Base-by-base conservation (phyloP, 2,113 vertebrate species). In the Montifringilla adamsi region DNA sequence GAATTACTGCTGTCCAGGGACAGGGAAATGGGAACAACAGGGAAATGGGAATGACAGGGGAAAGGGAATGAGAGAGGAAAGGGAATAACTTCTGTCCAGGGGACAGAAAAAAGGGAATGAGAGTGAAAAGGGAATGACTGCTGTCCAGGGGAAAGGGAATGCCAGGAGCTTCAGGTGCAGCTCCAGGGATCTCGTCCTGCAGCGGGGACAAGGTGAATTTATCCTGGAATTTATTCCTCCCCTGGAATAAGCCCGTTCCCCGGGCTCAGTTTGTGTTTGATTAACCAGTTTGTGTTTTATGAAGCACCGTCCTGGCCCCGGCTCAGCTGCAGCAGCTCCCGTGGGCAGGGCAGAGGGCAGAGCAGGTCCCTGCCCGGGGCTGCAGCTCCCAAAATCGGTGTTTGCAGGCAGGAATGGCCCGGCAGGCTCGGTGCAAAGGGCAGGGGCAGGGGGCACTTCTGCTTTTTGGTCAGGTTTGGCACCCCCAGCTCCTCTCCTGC, bases 281-380 rank as follows among this genome's bases (percentile, higher is more conserved):
- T 82, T n/a, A 10, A 21, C 20, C 22, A 2, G 9, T 21, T 53
- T 3, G 1, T 46, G 3, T 68, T 90, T 75, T 49, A 53, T 82
- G 27, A 10, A 22, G 21, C 21, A 3, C 33, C 0, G 1, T 8
- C 18, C 11, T 6, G 33, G 63, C 60, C n/a, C 31, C 15, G 49
- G n/a, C 60, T 60, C 50, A 49, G 6, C 41, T 22, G 53, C 70
- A 67, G 80, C n/a, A 67, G 80, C n/a, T 27, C 39, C 59, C 44
- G 2, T 5, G 15, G 74, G 30, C 0, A 53, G 31, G 18, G 46
- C 20, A n/a, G 37, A 28, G 56, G 17, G 41, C 66, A 27, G 43
- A 69, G 52, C 76, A 47, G 15, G 21, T 19, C 43, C 50, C 53
- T 64, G 84, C 37, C 23, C 35, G 4, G 15, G 41, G 43, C 8